These are phyloP conservation scores for Anodontia alba DNA, from an alignment of 2,888 invertebrate genomes.

Conservation along the genomic window DNA sequence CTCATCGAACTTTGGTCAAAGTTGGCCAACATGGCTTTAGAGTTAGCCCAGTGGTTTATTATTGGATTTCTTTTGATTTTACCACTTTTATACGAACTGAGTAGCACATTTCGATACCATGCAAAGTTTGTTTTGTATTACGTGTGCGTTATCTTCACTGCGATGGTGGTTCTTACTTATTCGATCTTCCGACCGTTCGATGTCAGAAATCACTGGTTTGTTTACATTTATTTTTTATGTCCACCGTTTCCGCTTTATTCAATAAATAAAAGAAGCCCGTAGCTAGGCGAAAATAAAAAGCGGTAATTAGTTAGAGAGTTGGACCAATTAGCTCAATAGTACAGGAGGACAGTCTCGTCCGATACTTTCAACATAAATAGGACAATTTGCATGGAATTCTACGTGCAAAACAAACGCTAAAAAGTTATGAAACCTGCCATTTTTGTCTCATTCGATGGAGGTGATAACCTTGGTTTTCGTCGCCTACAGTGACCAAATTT, in stretches of 20 bases:
- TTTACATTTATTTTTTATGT: neutral
- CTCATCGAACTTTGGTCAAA: conserved; percentile 13
- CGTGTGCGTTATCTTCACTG: conserved; percentile 58
- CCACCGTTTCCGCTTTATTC: neutral
- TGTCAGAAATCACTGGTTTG: conserved; percentile 68
- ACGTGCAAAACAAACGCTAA: no score
- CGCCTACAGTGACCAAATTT: no score
- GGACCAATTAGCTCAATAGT: no score
- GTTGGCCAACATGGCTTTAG: conserved; percentile 68
- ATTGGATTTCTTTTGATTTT: conserved; percentile 70
- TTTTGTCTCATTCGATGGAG: no score
- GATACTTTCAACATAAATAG: no score
- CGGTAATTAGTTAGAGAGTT: no score
- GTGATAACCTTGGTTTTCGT: no score
- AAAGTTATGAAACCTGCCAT: no score
- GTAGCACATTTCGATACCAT: conserved; percentile 74
- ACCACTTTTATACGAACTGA: conserved; percentile 75
- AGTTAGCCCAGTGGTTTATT: conserved; percentile 68
- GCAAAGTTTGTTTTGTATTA: conserved; percentile 75
- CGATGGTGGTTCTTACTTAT: conserved; percentile 58
- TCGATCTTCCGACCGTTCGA: conserved; percentile 64
- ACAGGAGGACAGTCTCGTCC: no score
- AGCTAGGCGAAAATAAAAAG: no score
- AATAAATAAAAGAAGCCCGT: neutral
- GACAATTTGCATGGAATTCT: no score